A percentile compares a stretch with the other conserved stretches of the same genome.
Conservation (phyloP, 2,113 vertebrate species). For the Gnathonemus longibarbis region DNA sequence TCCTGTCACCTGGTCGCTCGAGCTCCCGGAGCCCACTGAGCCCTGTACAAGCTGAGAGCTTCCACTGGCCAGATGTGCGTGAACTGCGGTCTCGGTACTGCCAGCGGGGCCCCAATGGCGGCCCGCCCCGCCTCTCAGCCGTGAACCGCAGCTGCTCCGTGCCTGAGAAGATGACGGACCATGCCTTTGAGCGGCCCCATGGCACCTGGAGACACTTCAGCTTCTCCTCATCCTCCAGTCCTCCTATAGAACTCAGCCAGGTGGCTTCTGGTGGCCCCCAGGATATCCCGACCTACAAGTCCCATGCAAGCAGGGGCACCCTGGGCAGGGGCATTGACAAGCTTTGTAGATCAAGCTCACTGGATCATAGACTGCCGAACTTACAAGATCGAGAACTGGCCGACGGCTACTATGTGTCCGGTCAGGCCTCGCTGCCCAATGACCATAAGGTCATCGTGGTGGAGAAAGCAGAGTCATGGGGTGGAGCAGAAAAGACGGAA, state of each 20-base stretch:
- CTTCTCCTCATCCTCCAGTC: constrained; percentile 32
- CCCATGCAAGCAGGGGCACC: neutral
- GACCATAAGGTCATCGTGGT: constrained; percentile 58
- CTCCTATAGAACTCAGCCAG: constrained; percentile 25
- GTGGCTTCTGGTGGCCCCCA: constrained; percentile 24
- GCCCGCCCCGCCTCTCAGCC: constrained; percentile 15
- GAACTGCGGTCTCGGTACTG: constrained; percentile 76
- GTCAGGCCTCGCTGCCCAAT: constrained; percentile 54
- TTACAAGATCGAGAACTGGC: constrained; percentile 28
- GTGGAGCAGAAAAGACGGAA: constrained; percentile 19
- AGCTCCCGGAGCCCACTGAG: constrained; percentile 52
- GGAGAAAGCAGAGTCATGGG: constrained; percentile 45
- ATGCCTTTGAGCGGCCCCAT: neutral
- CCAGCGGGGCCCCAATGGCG: neutral
- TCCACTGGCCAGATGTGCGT: constrained; percentile 80
- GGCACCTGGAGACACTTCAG: constrained; percentile 27
- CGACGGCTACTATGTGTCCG: constrained; percentile 41
- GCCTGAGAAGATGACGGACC: constrained; percentile 52
- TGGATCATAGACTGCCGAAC: constrained; percentile 50
- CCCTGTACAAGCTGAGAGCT: constrained; percentile 59
- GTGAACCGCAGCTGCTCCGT: constrained; percentile 43
- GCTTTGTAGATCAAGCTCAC: constrained; percentile 54
- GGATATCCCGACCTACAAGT: constrained; percentile 1
- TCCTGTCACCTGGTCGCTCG: constrained; percentile 28
- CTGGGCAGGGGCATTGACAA: constrained; percentile 32